These are phyloP conservation scores for Ruditapes philippinarum DNA, from an alignment of 1,140 invertebrate species.

Conservation along the genomic window DNA sequence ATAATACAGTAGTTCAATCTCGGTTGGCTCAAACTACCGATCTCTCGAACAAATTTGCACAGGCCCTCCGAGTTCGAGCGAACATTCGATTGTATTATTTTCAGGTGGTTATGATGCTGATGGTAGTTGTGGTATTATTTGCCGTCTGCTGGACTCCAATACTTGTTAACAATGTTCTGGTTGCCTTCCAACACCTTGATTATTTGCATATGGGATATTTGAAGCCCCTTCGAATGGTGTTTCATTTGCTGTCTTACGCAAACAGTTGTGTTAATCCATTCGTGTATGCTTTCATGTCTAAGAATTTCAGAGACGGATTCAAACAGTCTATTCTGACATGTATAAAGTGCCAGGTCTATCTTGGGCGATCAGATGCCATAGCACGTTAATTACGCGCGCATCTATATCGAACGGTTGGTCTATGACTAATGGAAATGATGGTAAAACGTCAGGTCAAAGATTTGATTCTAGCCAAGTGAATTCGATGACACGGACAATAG, in stretches of 20 bases:
- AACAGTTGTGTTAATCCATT: slow-evolving; percentile 92
- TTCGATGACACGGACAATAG: background rate
- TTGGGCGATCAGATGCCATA: slow-evolving; percentile 35
- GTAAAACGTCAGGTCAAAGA: background rate
- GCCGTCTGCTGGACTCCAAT: slow-evolving; percentile 88
- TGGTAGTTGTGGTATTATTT: slow-evolving; percentile 87
- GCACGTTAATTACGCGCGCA: slow-evolving; percentile 55
- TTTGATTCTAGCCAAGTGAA: slow-evolving; percentile 32
- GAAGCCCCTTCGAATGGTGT: slow-evolving; percentile 90
- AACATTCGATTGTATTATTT: no score
- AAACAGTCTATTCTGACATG: slow-evolving; percentile 86
- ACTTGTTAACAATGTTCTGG: slow-evolving; percentile 80
- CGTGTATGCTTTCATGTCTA: slow-evolving; percentile 93
- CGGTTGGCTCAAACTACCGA: no score
- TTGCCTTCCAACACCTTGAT: slow-evolving; percentile 89
- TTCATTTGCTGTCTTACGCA: slow-evolving; percentile 88
- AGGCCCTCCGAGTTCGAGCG: no score
- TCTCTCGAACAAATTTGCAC: no score
- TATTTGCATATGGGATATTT: slow-evolving; percentile 87
- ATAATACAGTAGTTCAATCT: no score
- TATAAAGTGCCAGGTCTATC: slow-evolving; percentile 71
- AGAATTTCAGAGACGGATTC: slow-evolving; percentile 91
- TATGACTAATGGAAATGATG: slow-evolving; percentile 25
- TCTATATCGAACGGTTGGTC: slow-evolving; percentile 50
- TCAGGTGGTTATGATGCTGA: slow-evolving; percentile 88